Percentiles rank a stretch among this genome's conserved stretches.
Evolutionary conservation across 2,113 vertebrate genomes (phyloP).

Genomic region (Euleptes europaea): DNA sequence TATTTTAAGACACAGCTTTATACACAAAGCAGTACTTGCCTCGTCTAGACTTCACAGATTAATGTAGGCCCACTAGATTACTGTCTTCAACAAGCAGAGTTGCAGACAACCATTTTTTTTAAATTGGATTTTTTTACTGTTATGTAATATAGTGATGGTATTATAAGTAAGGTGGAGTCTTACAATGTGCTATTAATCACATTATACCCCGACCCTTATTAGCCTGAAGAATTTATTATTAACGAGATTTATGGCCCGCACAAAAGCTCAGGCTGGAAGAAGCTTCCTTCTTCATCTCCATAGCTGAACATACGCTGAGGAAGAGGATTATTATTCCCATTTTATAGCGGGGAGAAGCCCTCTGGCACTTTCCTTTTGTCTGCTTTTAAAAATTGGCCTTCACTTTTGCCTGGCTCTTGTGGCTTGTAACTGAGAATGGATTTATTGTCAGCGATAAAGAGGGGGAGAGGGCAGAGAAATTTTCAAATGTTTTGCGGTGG

Average conservation of each 20-base stretch:
- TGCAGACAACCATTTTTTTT: not conserved
- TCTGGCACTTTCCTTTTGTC: not conserved
- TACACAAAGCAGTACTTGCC: fast-evolving
- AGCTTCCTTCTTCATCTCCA: not conserved
- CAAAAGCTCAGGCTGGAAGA: not conserved
- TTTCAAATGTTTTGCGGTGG: not conserved
- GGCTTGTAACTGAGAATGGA: not conserved
- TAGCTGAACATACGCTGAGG: not conserved
- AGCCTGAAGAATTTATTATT: slow-evolving; percentile 14
- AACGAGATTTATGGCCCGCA: not conserved
- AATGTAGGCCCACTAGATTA: not conserved
- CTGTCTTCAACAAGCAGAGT: not conserved
- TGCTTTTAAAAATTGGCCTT: not conserved
- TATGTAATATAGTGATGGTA: not conserved
- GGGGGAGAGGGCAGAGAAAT: not conserved
- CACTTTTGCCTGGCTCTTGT: not conserved
- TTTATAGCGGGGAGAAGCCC: not conserved
- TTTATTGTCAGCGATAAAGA: not conserved
- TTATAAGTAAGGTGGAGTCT: not conserved
- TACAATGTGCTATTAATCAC: not conserved
- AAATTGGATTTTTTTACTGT: not conserved
- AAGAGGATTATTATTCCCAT: not conserved
- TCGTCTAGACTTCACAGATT: fast-evolving
- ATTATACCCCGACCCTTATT: not conserved
- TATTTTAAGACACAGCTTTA: fast-evolving